Base-by-base conservation (phyloP, 2,888 invertebrate species). In the Molorchus minor region DNA sequence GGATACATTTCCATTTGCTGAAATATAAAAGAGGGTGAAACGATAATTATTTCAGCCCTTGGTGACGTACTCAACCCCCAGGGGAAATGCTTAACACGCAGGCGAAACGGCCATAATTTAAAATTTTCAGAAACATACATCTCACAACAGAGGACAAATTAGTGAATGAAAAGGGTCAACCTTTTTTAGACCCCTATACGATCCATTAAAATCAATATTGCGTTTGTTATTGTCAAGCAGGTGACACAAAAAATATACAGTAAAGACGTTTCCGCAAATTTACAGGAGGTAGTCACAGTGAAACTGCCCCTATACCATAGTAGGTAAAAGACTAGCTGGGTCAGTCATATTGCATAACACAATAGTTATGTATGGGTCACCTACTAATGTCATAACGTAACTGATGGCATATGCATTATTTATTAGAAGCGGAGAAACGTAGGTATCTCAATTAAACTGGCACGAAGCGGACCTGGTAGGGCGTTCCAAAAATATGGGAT, bases 151-250 rank as follows among this genome's bases (percentile, higher is more conserved):
- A n/a, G 12, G 21, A 21, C 13, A 21, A 43, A 21, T 43, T 43
- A 43, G 43, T 20, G 21, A 20, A 43, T 43, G 43, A 43, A 43
- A 21, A 21, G 21, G 43, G 43, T 10, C n/a, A 19, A 8, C 13
- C 12, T 5, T 43, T 43, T 43, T 43, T 43, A 7, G 43, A 43
- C 43, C 43, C n/a, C 19, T n/a, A 21, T 21, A 20, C 43, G 20
- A 43, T 43, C 21, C 21, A 43, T 43, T 17, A 43, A 43, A 43
- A 43, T 43, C 43, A 21, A 43, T 43, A 43, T n/a, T 21, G 20
- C 43, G 21, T 43, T n/a, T n/a, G 21, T 43, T 43, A 12, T 41
- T 41, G 41, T n/a, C 19, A 43, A 43, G 21, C 21, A 43, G 43
- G 43, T 43, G 21, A 43, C 43, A 21, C 20, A 40, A 15, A 40